Conservation (phyloP, 2,888 invertebrate genomes). For the Andrena praecox region DNA sequence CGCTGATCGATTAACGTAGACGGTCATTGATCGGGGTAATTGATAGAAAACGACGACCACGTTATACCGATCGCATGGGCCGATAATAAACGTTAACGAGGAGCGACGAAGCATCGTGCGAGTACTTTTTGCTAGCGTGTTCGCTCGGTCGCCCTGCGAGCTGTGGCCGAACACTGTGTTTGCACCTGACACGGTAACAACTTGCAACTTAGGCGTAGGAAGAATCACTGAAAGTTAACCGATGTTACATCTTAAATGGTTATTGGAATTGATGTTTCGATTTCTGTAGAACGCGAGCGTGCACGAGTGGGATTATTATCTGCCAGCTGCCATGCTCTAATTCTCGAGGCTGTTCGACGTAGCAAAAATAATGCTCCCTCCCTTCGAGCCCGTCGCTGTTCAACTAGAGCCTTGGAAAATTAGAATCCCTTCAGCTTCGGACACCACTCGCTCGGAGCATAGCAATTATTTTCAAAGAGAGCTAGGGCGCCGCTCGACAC, state of each 20-base stretch:
- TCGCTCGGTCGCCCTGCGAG: constrained; percentile 25
- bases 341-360: constrained; percentile 3
- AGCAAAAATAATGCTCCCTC: background rate
- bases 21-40: constrained; percentile 15
- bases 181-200: constrained; percentile 33
- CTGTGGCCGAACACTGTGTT: constrained; percentile 15
- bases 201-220: constrained; percentile 40
- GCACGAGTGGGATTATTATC: background rate
- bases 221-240: constrained; percentile 20
- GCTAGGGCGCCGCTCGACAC: background rate
- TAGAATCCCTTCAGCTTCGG: background rate
- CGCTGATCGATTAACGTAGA: background rate
- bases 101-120: constrained; percentile 7
- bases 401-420: background rate
- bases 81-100: constrained; percentile 4
- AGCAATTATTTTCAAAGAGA: constrained; percentile 1
- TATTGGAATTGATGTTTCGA: constrained; percentile 61
- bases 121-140: constrained; percentile 24
- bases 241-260: constrained; percentile 42
- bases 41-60: constrained; percentile 11
- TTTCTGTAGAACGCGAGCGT: constrained; percentile 46
- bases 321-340: constrained; percentile 2
- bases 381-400: background rate
- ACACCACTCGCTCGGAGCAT: constrained; percentile 1
- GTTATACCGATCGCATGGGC: constrained; percentile 2